Base-by-base conservation (phyloP, 2,797 vertebrate genomes). In the Spizella passerina region DNA sequence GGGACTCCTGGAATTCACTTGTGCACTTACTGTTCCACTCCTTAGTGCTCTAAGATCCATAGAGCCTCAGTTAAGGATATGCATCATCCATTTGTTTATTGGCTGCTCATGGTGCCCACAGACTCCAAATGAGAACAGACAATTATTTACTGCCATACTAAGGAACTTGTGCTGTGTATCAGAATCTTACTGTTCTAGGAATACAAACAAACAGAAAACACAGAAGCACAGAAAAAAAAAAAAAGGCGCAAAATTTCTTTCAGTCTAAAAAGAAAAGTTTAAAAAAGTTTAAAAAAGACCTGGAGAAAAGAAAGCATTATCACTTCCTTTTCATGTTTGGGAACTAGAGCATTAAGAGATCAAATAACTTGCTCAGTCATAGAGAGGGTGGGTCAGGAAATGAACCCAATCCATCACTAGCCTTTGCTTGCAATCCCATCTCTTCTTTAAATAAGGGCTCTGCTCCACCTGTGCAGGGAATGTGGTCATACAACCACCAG, bases 291-390 rank as follows among this genome's bases (percentile, higher is more conserved):
- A 29, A 46, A 65, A 85, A 94, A 66, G 36, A 75, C 47, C 61
- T 81, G 84, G n/a, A 92, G 72, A 93, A 52, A 92, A 93, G 91
- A 87, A 92, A 89, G 55, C 87, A 63, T 96, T 94, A 83, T 76
- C 87, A 78, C 56, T 66, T 91, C 65, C 61, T 83, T 72, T 90
- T 92, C 70, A 59, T 66, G 66, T 88, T 72, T 39, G 24, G 59
- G 65, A 93, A 82, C 64, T 79, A 78, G 87, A 92, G 61, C 84
- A 93, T 89, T 94, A 94, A 89, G 84, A 91, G 93, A 87, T 94
- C 93, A 89, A 96, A 81, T 94, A 87, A 84, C 84, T 76, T 86
- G 49, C 38, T 50, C 56, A 77, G 44, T 82, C 70, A 44, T 29
- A n/a, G 36, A 44, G 66, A 60, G 44, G 64, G 60, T 86, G 91